Base-by-base conservation (phyloP, 2,113 vertebrate species). In the Notarius quadriscutis region DNA sequence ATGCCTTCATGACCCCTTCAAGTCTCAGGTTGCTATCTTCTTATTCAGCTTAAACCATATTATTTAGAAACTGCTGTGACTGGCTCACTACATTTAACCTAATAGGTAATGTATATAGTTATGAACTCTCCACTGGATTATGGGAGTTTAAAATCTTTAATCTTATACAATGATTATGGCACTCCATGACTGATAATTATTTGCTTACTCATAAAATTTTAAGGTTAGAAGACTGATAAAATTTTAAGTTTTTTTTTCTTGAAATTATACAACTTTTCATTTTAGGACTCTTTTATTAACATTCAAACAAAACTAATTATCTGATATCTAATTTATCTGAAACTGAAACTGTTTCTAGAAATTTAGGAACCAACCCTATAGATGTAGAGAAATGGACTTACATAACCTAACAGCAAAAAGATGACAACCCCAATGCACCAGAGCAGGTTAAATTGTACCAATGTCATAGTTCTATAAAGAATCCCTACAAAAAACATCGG, bases 301-400 rank as follows among this genome's bases (percentile, higher is more conserved):
- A 20, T 63, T 63, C 22, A 41, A 81, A 4, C 30, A 57, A 57
- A 7, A 53, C 8, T 55, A 17, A 27, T 8, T 79, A 15, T 55
- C n/a, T 57, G 9, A 75, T 18, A 30, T 79, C 25, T 15, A 53
- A 53, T 58, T 41, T 17, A 80, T 58, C 2, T 22, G 14, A 48
- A 30, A 17, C 14, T 2, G 12, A 80, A 62, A 41, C 57, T 48
- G 11, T 81, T 60, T 62, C 58, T 30, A 41, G 18, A 55, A 41
- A 25, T 48, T 81, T 12, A 81, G 57, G 58, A 81, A 81, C 85
- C 8, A 81, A 81, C 77, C 25, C 77, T 81, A 22, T 72, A 25
- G 5, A 86, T 86, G 78, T 81, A 81, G 9, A 81, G 65, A 34
- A 30, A 71, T 48, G 77, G 30, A 51, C 34, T 79, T 65, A 81